phyloP scores from a whole-genome alignment of 2,113 vertebrate genomes.

The Urocynchramus pylzowi region DNA sequence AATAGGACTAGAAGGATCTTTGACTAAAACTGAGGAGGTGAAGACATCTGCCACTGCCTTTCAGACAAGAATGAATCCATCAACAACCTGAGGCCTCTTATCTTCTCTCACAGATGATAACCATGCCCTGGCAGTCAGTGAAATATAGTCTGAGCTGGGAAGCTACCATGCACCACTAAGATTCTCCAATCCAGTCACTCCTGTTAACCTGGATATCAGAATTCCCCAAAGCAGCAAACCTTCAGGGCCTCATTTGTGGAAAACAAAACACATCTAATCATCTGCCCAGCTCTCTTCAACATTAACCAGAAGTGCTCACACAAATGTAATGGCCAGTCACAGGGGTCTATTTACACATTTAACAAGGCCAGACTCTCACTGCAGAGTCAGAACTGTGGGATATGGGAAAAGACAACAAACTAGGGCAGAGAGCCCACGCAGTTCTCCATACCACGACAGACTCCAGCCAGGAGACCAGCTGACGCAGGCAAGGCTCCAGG shows the following conservation, averaged over 20 bases:
- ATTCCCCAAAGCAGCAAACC: not conserved
- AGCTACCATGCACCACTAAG: not conserved
- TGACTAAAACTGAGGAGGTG: not conserved
- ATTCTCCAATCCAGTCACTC: not conserved
- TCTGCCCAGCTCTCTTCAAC: not conserved
- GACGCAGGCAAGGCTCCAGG: constrained; percentile 94
- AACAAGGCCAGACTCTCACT: not conserved
- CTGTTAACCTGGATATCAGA: not conserved
- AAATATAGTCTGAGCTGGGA: not conserved
- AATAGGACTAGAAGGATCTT: constrained; percentile 3
- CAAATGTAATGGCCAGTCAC: not conserved
- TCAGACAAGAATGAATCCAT: not conserved
- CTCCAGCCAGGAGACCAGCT: constrained; percentile 95
- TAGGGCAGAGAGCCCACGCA: not conserved
- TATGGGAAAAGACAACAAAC: not conserved
- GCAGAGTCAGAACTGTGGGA: not conserved
- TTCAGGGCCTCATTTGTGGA: not conserved
- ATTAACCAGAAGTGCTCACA: not conserved
- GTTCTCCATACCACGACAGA: constrained; percentile 85
- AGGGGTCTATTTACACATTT: not conserved
- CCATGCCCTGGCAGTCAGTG: not conserved
- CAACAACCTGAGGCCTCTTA: not conserved
- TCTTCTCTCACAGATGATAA: not conserved
- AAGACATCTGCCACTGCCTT: not conserved
- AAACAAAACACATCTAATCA: not conserved